phyloP scores from a whole-genome alignment of 2,113 vertebrate genomes.

The Cebidichthys violaceus region DNA sequence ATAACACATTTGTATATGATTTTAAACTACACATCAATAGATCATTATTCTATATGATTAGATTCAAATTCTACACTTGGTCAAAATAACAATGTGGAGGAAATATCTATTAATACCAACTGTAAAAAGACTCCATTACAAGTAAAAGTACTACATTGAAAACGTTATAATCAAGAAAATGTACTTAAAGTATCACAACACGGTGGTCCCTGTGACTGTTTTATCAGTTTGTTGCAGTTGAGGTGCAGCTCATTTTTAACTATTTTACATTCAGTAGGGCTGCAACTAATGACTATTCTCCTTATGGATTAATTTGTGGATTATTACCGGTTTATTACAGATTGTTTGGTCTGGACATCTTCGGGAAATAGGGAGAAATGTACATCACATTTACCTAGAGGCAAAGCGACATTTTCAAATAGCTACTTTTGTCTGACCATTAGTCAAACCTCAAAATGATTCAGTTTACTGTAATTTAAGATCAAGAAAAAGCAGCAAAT shows the following conservation, averaged over 20 bases:
- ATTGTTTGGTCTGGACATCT: background rate
- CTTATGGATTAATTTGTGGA: background rate
- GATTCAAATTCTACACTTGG: background rate
- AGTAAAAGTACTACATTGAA: background rate
- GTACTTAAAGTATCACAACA: background rate
- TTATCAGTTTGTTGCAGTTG: background rate
- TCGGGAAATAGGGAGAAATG: background rate
- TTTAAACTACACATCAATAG: background rate
- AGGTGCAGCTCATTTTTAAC: background rate
- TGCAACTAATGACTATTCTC: background rate
- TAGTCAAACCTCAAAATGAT: background rate
- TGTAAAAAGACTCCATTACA: background rate
- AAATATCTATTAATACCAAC: background rate
- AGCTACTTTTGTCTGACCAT: background rate
- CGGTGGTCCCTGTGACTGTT: background rate
- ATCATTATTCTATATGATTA: background rate
- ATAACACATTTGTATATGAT: background rate
- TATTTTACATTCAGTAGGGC: background rate
- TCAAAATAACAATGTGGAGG: background rate
- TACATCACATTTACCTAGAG: background rate
- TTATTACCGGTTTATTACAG: background rate
- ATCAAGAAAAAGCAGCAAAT: background rate
- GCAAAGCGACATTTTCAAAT: background rate
- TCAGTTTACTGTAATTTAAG: background rate
- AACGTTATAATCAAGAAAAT: background rate